These are phyloP conservation scores for Myzus persicae DNA, from an alignment of 1,140 invertebrate genomes.

Conservation along the genomic window DNA sequence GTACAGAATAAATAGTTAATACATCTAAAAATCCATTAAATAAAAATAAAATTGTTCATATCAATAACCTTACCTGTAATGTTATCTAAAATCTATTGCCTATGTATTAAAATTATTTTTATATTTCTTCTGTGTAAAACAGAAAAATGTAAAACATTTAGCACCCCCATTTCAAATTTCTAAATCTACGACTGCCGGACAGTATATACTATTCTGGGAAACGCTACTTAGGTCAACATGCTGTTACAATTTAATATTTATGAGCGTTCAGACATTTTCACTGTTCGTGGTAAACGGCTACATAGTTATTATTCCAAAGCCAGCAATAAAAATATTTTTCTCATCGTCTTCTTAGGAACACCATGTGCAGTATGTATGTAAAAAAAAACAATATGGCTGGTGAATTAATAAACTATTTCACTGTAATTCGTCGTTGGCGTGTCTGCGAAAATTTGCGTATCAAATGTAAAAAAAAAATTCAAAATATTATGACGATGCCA, in stretches of 20 bases:
- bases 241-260: not conserved
- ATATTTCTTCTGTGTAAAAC: too few species aligned
- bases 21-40: too few species aligned
- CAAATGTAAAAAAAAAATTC: not conserved
- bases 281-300: not conserved
- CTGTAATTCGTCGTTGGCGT: not conserved
- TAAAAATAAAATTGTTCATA: too few species aligned
- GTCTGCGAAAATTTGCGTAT: not conserved
- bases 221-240: not conserved
- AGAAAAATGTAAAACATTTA: too few species aligned
- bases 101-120: too few species aligned
- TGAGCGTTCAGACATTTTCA: not conserved
- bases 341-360: not conserved
- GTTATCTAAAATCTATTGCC: too few species aligned
- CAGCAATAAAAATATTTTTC: slow-evolving; percentile 7
- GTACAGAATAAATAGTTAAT: too few species aligned
- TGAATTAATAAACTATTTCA: not conserved
- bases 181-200: not conserved
- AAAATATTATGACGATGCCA: not conserved
- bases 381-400: not conserved
- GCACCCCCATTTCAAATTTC: too few species aligned
- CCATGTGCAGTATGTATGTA: not conserved
- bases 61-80: too few species aligned
- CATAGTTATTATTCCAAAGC: not conserved
- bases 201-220: not conserved